Base-by-base conservation (phyloP, 2,888 invertebrate genomes). In the Epistrophe eligans region DNA sequence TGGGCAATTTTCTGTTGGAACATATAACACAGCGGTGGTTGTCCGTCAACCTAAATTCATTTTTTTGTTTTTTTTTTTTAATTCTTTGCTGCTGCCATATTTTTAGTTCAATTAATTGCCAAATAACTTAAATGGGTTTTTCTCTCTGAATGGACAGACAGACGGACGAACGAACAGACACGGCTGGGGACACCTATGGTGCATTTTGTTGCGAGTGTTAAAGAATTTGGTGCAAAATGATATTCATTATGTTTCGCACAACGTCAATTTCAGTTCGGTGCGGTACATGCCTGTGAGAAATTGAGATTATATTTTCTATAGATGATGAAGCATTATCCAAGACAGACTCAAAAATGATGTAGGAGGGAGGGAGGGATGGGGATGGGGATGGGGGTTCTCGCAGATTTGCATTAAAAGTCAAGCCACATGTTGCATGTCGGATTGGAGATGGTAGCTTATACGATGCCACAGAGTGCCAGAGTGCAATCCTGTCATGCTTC, bases 401-500 rank as follows among this genome's bases (percentile, higher is more conserved):
- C 24, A 24, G 24, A 77, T 85, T 81, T 77, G 57, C 77, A 85
- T 82, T 58, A 66, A 45, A 70, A 66, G 72, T 70, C 73, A 62
- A 64, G 62, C 28, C 11, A 28, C 77, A 76, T 79, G 87, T 82
- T 87, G 74, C 79, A 60, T 72, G 82, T 87, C 87, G 48, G 87
- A 74, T 87, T 79, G 87, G 66, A 24, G 71, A 72, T 82, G 72
- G 87, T 77, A 85, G 82, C 87, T 45, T 72, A 52, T 24, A 15
- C 50, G 32, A 38, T n/a, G 71, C 77, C 45, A 62, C 19, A 64
- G 64, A 67, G 35, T 35, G 35, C 35, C 35, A 35, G 35, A 35
- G 79, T 64, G 64, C 64, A 71, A 62, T 83, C 76, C 79, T 87
- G 87, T 79, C 83, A 87, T 66, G 87, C 87, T 87, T 87, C 87